Percentiles rank a stretch among this genome's conserved stretches.
These are phyloP conservation scores for Coregonus ussuriensis DNA, from an alignment of 2,797 vertebrate genomes.

Conservation along the genomic window DNA sequence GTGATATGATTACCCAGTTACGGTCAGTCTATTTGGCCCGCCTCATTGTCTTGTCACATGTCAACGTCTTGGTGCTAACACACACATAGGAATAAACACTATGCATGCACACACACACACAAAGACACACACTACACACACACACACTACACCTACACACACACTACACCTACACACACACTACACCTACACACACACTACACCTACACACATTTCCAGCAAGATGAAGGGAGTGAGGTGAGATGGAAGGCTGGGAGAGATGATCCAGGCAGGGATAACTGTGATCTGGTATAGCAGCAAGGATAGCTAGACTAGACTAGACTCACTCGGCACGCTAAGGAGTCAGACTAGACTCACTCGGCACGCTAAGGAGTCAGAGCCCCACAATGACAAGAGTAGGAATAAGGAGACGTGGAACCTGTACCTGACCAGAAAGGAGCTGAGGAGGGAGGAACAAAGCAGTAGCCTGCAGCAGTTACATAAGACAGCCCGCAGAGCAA, in stretches of 20 bases:
- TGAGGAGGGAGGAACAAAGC: constrained; percentile 97
- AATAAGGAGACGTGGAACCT: constrained; percentile 65
- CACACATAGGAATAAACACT: background rate
- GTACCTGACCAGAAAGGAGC: constrained; percentile 99
- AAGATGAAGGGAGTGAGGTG: constrained; percentile 3
- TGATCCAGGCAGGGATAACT: background rate
- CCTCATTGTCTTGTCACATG: too few relatives aligned
- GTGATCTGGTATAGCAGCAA: constrained; percentile 5
- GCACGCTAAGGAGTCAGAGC: constrained; percentile 48
- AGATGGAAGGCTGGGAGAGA: constrained; percentile 18
- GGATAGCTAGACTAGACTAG: too few relatives aligned
- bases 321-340: too few relatives aligned
- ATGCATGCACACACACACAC: background rate
- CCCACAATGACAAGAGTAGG: constrained; percentile 63
- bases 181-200: constrained; percentile 31
- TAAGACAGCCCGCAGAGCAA: constrained; percentile 96
- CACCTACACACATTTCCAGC: background rate
- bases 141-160: constrained; percentile 12
- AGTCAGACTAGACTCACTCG: constrained; percentile 35
- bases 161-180: constrained; percentile 12
- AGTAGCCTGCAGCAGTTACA: constrained; percentile 94
- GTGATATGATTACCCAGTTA: background rate
- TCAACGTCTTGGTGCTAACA: background rate
- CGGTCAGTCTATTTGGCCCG: background rate
- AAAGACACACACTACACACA: constrained; percentile 8